Percentiles rank a stretch among this genome's conserved stretches.
Evolutionary conservation across 2,888 invertebrate genomes (phyloP).

Genomic region (Andricus quercusramuli): DNA sequence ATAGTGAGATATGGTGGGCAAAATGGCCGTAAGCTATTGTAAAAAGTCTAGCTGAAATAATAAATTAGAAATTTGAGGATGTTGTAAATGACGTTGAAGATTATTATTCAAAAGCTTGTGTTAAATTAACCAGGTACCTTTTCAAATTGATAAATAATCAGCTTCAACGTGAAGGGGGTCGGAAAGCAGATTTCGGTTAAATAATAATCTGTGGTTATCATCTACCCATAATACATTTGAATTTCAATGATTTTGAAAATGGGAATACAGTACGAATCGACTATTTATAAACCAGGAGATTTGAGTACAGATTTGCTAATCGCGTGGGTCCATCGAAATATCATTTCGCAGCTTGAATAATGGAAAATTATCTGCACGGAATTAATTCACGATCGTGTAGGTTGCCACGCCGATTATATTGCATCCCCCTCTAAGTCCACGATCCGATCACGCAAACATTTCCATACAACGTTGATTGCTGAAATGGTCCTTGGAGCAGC

Average conservation of each 20-base stretch:
- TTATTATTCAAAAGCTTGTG: no score
- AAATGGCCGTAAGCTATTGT: no score
- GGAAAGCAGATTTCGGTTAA: neutral
- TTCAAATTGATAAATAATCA: neutral
- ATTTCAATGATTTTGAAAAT: slow-evolving; percentile 53
- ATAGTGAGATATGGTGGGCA: no score
- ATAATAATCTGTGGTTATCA: neutral
- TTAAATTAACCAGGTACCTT: neutral
- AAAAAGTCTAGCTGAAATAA: no score
- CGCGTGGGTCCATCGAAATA: slow-evolving; percentile 55
- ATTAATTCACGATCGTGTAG: slow-evolving; percentile 63
- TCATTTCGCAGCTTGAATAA: slow-evolving; percentile 67
- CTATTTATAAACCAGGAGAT: slow-evolving; percentile 58
- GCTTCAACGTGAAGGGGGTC: neutral
- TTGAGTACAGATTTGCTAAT: slow-evolving; percentile 55
- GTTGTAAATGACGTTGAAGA: no score
- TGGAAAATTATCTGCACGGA: slow-evolving; percentile 67
- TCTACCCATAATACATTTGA: neutral
- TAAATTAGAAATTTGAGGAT: no score
- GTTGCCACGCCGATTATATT: slow-evolving; percentile 59
- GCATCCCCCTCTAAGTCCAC: slow-evolving; percentile 49
- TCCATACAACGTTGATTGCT: slow-evolving; percentile 49
- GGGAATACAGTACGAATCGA: slow-evolving; percentile 49
- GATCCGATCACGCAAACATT: slow-evolving; percentile 59
- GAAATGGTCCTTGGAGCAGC: slow-evolving; percentile 31